Evolutionary conservation across 2,888 invertebrate genomes (phyloP).

Genomic region (Eledona agricola): DNA sequence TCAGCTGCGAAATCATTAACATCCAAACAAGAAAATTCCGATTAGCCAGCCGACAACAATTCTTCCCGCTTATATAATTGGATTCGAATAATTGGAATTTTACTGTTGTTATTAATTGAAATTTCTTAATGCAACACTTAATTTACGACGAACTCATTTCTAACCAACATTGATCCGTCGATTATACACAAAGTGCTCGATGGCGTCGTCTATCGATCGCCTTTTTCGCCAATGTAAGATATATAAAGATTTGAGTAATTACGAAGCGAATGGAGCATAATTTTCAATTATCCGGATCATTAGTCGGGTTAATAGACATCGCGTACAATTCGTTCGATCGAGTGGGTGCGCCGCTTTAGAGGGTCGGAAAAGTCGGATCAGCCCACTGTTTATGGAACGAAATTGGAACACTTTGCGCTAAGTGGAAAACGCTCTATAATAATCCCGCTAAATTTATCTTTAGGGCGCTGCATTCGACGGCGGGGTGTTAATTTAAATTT

Average conservation of each 20-base stretch:
- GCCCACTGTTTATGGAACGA: conserved; percentile 58
- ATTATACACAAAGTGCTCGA: too few relatives aligned
- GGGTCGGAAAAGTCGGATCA: conserved; percentile 30
- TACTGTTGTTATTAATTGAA: conserved; percentile 9
- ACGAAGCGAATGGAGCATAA: too few relatives aligned
- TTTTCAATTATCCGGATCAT: conserved; percentile 5
- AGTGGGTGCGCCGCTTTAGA: conserved; percentile 2
- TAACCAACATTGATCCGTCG: too few relatives aligned
- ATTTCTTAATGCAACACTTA: conserved; percentile 12
- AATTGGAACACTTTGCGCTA: conserved; percentile 60
- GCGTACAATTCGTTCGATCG: background rate
- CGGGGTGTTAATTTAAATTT: conserved; percentile 57
- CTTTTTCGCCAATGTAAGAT: too few relatives aligned
- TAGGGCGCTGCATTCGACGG: conserved; percentile 52
- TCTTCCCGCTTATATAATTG: conserved; percentile 4
- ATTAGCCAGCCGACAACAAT: conserved; percentile 5
- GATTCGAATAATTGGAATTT: conserved; percentile 5
- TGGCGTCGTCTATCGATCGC: too few relatives aligned
- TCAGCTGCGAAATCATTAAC: too few relatives aligned
- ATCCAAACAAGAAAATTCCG: too few relatives aligned
- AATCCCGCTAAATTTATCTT: conserved; percentile 61
- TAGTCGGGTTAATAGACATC: conserved; percentile 4
- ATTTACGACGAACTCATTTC: too few relatives aligned
- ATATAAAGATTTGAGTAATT: too few relatives aligned
- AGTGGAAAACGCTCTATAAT: conserved; percentile 61